phyloP scores from a whole-genome alignment of 2,888 invertebrate genomes.

The Eudasyphora cyanicolor region DNA sequence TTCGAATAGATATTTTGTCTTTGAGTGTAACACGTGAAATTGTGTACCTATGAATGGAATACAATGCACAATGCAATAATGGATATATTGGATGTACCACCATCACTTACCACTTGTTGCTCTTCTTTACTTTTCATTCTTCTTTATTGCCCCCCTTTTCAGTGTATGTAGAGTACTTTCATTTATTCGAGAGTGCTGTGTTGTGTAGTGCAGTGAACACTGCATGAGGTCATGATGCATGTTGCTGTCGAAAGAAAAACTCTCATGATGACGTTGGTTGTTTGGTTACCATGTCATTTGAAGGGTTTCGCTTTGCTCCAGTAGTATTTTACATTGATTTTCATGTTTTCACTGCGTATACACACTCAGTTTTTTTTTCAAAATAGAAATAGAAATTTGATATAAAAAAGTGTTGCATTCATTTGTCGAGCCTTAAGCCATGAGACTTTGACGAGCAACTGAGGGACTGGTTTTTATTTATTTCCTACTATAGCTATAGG shows the following conservation, averaged over 20 bases:
- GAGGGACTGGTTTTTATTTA: background rate
- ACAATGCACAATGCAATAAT: background rate
- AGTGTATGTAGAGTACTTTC: background rate
- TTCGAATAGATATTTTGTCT: background rate
- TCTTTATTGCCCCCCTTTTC: background rate
- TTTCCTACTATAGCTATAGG: background rate
- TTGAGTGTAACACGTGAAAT: constrained; percentile 5
- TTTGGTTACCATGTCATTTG: no score
- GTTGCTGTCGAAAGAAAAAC: constrained; percentile 1
- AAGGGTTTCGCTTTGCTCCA: constrained; percentile 36
- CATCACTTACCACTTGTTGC: constrained; percentile 18
- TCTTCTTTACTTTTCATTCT: constrained; percentile 3
- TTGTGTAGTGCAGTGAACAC: background rate
- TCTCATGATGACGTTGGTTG: background rate
- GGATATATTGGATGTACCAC: background rate
- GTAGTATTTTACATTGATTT: constrained; percentile 3
- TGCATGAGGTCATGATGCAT: constrained; percentile 37
- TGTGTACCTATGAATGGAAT: background rate
- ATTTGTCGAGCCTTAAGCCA: no score
- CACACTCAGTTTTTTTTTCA: background rate
- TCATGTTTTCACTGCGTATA: background rate
- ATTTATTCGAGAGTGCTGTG: no score
- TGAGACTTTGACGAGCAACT: background rate
- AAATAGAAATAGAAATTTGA: constrained; percentile 30
- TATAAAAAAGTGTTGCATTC: constrained; percentile 7